Base-by-base conservation (phyloP, 1,140 invertebrate genomes). In the Lasioglossum baleicum region DNA sequence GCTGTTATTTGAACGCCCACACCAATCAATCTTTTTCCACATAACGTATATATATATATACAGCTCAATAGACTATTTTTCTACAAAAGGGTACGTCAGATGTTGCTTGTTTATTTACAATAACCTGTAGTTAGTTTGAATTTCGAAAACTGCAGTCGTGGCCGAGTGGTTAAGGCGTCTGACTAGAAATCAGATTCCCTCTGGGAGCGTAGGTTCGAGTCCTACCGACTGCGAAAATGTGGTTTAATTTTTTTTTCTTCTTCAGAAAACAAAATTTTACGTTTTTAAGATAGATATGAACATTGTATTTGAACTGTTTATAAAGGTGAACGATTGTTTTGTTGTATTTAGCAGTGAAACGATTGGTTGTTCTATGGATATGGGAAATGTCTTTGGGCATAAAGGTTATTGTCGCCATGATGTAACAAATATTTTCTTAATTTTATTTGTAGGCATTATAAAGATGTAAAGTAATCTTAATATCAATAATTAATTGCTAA, bases 181-280 rank as follows among this genome's bases (percentile, higher is more conserved):
- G 83, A 85, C 83, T 85, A 83, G 83, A 85, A 85, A 85, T 85
- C 83, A 85, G 83, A 85, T 85, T 86, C 83, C 83, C 83, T 83
- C 81, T 84, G 83, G 83, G 96, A 96, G 96, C 95, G 95, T 96
- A 96, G 95, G 95, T 96, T 96, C 96, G 95, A 96, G 95, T 96
- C 95, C 95, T 96, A 96, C 95, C 95, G 95, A 94, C 96, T 96
- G 96, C 95, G 95, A 40, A 56, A 13, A 7, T 48, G 15, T 11
- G 13, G 13, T 13, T 11, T 48, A 7, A 20, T 17, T 56, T 15
- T 7, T 56, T 56, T 20, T 56, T 56, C 20, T 17, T 56, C 51
- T 5, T 17, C 17, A 5, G 17, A 56, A 15, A 20, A 15, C 15
- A 20, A 0, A 15, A 53, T 44, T 53, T 17, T 53, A 53, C 17